Evolutionary conservation across 2,888 invertebrate species (phyloP), one percentile per base, ranked within the genome.

Genomic region (Mesochorus sp.): DNA sequence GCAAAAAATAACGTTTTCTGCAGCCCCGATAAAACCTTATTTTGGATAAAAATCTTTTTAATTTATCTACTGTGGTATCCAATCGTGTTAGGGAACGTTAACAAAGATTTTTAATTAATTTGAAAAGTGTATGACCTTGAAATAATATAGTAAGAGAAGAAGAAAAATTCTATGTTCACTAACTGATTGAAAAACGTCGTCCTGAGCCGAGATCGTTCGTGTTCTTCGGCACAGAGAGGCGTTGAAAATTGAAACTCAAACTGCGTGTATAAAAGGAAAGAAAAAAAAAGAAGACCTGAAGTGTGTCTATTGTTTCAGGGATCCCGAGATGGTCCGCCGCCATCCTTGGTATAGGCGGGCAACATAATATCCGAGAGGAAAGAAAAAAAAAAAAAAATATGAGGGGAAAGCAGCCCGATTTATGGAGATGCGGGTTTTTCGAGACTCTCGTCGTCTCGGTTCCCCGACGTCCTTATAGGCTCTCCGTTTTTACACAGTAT

Each of bases 291-390:
- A 21, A 42, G 61, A 49, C 61, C 51, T 80, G 66, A 72, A 84
- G 84, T 82, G n/a, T n/a, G 80, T 84, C 84, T 84, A 88, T 88
- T 88, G 88, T 88, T 84, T 88, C 83, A 87, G 84, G 80, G 80
- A 79, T 55, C 44, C 26, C 37, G 44, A 47, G 62, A 51, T 14
- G 57, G 55, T 57, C 28, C n/a, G n/a, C 49, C 49, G 44, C 26
- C 21, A 73, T 51, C 71, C 80, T 77, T 74, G 77, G n/a, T n/a
- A n/a, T n/a, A 70, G 67, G 5, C 14, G 26, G 78, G 88, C 86
- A 88, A 89, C 86, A 83, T 86, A 88, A 88, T 88, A 88, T 88
- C 86, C 53, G 26, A 17, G 59, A 59, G 39, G 49, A 44, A 49
- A 37, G 53, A 31, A 17, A 21, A 12, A 75, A 14, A 47, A 26